Percentiles rank a stretch among this genome's conserved stretches.
phyloP scores from a whole-genome alignment of 1,140 invertebrate genomes.

The Panonychus citri region DNA sequence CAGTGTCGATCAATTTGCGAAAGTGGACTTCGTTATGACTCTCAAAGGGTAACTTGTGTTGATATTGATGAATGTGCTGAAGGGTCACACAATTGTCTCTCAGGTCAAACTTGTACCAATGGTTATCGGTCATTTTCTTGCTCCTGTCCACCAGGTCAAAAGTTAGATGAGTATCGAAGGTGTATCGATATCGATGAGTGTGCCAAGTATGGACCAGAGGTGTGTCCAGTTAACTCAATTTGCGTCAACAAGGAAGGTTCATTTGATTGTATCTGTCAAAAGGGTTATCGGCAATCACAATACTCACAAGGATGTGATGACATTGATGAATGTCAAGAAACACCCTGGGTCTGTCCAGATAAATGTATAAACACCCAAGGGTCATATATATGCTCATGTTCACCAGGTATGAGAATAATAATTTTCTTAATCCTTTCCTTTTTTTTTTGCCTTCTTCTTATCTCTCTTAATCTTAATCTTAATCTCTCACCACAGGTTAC shows the following conservation, averaged over 20 bases:
- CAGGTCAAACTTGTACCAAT: slow-evolving; percentile 58
- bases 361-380: not conserved
- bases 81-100: slow-evolving; percentile 53
- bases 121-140: slow-evolving; percentile 54
- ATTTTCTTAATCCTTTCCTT: not conserved
- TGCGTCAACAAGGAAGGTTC: not conserved
- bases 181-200: slow-evolving; percentile 36
- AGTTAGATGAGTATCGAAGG: slow-evolving; percentile 12
- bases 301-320: not conserved
- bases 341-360: not conserved
- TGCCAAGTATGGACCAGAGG: not conserved
- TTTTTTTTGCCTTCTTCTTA: not conserved
- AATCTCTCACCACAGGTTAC: not conserved
- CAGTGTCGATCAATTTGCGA: slow-evolving; percentile 21
- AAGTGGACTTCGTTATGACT: not conserved
- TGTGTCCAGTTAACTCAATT: not conserved
- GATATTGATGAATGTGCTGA: slow-evolving; percentile 35
- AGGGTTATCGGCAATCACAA: not conserved
- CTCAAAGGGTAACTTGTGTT: slow-evolving; percentile 23
- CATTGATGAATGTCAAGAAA: not conserved
- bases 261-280: not conserved
- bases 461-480: not conserved
- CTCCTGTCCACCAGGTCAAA: slow-evolving; percentile 3
- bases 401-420: not conserved
- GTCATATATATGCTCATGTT: not conserved